A percentile compares a stretch with the other conserved stretches of the same genome.
Evolutionary conservation across 2,888 invertebrate species (phyloP).

Genomic region (Drosophila mimetica): DNA sequence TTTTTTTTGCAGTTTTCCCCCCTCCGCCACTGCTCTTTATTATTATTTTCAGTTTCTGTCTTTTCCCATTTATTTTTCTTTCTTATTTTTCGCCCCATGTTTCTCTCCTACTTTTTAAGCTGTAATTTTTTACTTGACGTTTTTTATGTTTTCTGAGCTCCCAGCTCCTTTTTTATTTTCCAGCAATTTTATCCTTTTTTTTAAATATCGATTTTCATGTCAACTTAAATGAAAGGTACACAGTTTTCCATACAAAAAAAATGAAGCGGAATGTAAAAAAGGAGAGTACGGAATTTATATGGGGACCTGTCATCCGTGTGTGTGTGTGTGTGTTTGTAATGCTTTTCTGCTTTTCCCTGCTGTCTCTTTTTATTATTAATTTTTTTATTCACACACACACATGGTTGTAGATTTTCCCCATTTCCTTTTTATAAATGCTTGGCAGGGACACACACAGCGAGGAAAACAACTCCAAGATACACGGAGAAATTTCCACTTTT

Average conservation of each 20-base stretch:
- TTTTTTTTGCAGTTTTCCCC: constrained; percentile 19
- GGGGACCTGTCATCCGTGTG: constrained; percentile 39
- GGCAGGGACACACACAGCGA: constrained; percentile 22
- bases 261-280: constrained; percentile 46
- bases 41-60: constrained; percentile 77
- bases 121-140: constrained; percentile 78
- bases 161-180: constrained; percentile 47
- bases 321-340: constrained; percentile 9
- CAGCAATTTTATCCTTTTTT: constrained; percentile 74
- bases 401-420: constrained; percentile 32
- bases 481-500: constrained; percentile 32
- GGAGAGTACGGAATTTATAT: constrained; percentile 51
- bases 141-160: constrained; percentile 62
- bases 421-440: constrained; percentile 42
- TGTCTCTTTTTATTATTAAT: constrained; percentile 47
- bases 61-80: constrained; percentile 65
- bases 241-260: constrained; percentile 68
- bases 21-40: constrained; percentile 61
- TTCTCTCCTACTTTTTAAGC: constrained; percentile 66
- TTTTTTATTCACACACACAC: constrained; percentile 32
- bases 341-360: constrained; percentile 17
- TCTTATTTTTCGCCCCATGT: constrained; percentile 50
- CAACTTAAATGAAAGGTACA: constrained; percentile 81
- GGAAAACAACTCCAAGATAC: constrained; percentile 40
- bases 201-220: constrained; percentile 80